A percentile compares a stretch with the other conserved stretches of the same genome.
phyloP scores from a whole-genome alignment of 2,113 vertebrate species.

The Cyanoliseus patagonus region DNA sequence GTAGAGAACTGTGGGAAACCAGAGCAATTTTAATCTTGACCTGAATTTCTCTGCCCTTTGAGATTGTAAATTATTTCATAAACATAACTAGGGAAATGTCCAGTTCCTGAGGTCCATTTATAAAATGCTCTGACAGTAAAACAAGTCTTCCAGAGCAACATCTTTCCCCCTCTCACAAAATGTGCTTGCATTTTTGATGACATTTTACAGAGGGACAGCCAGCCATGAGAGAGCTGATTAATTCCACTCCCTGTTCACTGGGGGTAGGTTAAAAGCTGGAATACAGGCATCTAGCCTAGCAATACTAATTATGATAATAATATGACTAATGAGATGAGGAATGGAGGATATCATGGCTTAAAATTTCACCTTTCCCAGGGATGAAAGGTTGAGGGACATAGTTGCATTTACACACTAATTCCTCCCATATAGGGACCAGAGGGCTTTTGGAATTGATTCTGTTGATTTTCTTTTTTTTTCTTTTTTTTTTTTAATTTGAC shows the following conservation, averaged over 20 bases:
- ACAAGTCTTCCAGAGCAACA: neutral
- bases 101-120: neutral
- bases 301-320: neutral
- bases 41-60: neutral
- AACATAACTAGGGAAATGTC: neutral
- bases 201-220: neutral
- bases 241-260: neutral
- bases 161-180: neutral
- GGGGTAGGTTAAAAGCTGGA: neutral
- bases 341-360: neutral
- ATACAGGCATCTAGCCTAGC: neutral
- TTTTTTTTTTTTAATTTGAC: neutral
- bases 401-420: neutral
- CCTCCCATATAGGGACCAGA: neutral
- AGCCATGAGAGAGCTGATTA: neutral
- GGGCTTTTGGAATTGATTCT: neutral
- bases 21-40: neutral
- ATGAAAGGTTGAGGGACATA: neutral
- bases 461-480: neutral
- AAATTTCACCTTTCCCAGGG: constrained; percentile 24
- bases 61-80: neutral
- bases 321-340: constrained; percentile 15
- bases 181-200: neutral
- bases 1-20: neutral
- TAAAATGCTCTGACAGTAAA: neutral